These are phyloP conservation scores for Sphaeridia pumilis DNA, from an alignment of 2,888 invertebrate species.

Conservation along the genomic window DNA sequence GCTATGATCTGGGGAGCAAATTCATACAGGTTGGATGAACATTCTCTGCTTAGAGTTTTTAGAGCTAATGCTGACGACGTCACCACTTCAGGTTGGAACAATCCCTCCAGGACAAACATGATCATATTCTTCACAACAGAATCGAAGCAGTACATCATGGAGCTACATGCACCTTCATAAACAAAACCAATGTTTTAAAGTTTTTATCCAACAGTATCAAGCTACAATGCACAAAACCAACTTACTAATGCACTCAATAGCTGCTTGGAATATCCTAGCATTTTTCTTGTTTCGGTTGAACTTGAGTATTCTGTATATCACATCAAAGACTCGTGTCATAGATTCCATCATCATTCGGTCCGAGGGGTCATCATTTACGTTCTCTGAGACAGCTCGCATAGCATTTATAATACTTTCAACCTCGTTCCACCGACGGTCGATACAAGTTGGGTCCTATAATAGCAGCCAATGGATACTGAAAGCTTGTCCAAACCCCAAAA, in stretches of 20 bases:
- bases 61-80: conserved; percentile 31
- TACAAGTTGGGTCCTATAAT: conserved; percentile 21
- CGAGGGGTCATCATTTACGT: conserved; percentile 30
- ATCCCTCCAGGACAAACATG: conserved; percentile 29
- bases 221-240: too few relatives aligned
- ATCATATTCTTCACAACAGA: conserved; percentile 28
- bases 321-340: conserved; percentile 30
- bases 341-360: conserved; percentile 30
- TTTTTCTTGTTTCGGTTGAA: conserved; percentile 24
- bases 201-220: too few relatives aligned
- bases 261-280: conserved; percentile 30
- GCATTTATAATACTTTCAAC: conserved; percentile 30
- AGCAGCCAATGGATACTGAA: background rate
- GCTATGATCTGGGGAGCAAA: conserved; percentile 32
- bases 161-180: conserved; percentile 30
- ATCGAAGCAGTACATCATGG: conserved; percentile 28
- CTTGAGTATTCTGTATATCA: conserved; percentile 29
- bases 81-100: conserved; percentile 27
- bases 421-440: conserved; percentile 25
- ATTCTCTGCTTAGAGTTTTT: conserved; percentile 33
- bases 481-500: too few relatives aligned
- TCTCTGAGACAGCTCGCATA: conserved; percentile 31
- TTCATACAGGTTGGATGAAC: conserved; percentile 24
- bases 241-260: conserved; percentile 35
- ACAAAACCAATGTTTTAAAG: too few relatives aligned